A percentile compares a stretch with the other conserved stretches of the same genome.
Conservation (phyloP, 2,113 vertebrate genomes). For the Shinisaurus crocodilurus region DNA sequence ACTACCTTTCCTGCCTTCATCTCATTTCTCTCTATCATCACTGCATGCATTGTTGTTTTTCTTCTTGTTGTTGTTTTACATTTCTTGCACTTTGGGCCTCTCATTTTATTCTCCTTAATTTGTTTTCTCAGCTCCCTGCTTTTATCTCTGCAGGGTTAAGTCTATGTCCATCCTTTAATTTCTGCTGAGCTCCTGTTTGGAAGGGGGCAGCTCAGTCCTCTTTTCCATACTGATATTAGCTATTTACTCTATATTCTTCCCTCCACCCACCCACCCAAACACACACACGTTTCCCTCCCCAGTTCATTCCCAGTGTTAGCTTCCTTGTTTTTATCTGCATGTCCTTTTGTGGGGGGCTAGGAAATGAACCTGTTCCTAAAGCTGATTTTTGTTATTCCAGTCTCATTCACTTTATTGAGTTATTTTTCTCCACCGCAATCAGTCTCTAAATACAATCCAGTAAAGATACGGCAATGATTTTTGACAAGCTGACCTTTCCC, state of each 20-base stretch:
- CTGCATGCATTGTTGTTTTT: too few species aligned
- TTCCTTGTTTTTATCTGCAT: conserved; percentile 61
- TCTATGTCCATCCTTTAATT: conserved; percentile 50
- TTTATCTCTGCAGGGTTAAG: conserved; percentile 8
- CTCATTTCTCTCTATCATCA: conserved; percentile 7
- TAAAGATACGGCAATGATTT: conserved; percentile 82
- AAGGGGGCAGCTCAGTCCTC: conserved; percentile 19
- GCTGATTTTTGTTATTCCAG: conserved; percentile 74
- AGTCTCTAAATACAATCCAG: conserved; percentile 81
- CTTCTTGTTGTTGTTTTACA: neutral
- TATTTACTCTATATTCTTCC: conserved; percentile 59
- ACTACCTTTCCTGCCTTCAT: conserved; percentile 2
- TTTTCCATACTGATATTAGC: conserved; percentile 35
- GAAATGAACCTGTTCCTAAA: conserved; percentile 48
- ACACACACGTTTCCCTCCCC: neutral
- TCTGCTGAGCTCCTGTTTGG: conserved; percentile 56
- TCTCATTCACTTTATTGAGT: conserved; percentile 79
- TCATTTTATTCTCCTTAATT: conserved; percentile 27
- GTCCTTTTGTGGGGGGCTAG: conserved; percentile 33
- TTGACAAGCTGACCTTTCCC: conserved; percentile 84
- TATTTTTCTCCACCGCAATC: conserved; percentile 80
- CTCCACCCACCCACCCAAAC: neutral
- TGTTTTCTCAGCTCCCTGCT: conserved; percentile 34
- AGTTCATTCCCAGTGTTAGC: conserved; percentile 63
- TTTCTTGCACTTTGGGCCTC: neutral